Percentiles rank a stretch among this genome's conserved stretches.
These are phyloP conservation scores for Kryphioiulus occultus DNA, from an alignment of 2,888 invertebrate genomes.

Conservation along the genomic window DNA sequence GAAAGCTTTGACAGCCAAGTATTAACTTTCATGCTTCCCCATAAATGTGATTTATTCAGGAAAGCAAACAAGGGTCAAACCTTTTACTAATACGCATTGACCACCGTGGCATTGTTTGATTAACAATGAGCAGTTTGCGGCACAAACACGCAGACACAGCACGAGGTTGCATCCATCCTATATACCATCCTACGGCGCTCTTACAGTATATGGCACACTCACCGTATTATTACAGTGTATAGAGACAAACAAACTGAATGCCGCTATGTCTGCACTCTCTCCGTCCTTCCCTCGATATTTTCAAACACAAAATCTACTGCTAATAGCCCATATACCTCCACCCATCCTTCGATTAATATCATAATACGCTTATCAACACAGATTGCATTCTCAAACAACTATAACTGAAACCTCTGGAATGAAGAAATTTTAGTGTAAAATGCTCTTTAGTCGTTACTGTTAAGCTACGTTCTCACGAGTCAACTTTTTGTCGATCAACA, in stretches of 20 bases:
- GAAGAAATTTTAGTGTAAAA: too few species aligned
- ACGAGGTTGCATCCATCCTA: not conserved
- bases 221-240: not conserved
- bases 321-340: too few species aligned
- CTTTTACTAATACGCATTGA: constrained; percentile 17
- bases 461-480: too few species aligned
- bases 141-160: not conserved
- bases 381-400: too few species aligned
- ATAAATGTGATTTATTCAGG: constrained; percentile 17
- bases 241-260: not conserved
- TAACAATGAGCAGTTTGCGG: not conserved
- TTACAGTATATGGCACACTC: not conserved
- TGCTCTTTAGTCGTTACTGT: too few species aligned
- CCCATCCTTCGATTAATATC: too few species aligned
- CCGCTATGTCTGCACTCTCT: not conserved
- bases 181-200: not conserved
- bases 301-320: not conserved
- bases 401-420: too few species aligned
- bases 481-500: too few species aligned
- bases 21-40: constrained; percentile 17
- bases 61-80: constrained; percentile 9
- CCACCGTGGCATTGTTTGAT: not conserved
- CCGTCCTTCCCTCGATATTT: not conserved
- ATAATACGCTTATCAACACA: too few species aligned
- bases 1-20: not conserved